These are phyloP conservation scores for Diadromus collaris DNA, from an alignment of 2,888 invertebrate genomes.

Conservation along the genomic window DNA sequence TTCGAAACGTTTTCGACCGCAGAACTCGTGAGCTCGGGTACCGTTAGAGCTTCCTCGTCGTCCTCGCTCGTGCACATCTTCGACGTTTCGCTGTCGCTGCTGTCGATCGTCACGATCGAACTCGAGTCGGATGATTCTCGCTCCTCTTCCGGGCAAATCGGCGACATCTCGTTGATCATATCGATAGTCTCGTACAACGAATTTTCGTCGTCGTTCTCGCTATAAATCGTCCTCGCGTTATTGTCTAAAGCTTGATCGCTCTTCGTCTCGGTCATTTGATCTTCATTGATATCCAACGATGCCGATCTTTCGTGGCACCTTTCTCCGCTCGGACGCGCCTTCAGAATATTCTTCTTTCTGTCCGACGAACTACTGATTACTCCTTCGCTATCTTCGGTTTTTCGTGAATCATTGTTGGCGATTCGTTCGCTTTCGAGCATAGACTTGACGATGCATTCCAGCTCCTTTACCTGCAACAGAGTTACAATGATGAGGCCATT, in stretches of 20 bases:
- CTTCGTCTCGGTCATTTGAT: slow-evolving; percentile 21
- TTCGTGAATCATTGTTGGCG: slow-evolving; percentile 34
- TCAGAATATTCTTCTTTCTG: slow-evolving; percentile 31
- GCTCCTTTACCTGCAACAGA: slow-evolving; percentile 73
- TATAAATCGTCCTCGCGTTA: slow-evolving; percentile 39
- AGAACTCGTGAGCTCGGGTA: slow-evolving; percentile 17
- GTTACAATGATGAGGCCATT: not conserved
- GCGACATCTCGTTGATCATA: not conserved
- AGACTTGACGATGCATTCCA: slow-evolving; percentile 73
- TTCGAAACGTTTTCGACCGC: slow-evolving; percentile 53
- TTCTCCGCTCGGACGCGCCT: slow-evolving; percentile 43
- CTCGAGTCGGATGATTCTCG: slow-evolving; percentile 11
- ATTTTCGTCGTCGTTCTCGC: slow-evolving; percentile 44
- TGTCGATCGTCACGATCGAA: slow-evolving; percentile 20
- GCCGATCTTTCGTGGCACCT: slow-evolving; percentile 41
- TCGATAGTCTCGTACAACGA: slow-evolving; percentile 46
- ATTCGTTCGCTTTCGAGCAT: slow-evolving; percentile 67
- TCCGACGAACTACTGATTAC: slow-evolving; percentile 50
- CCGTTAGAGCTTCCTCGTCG: slow-evolving; percentile 14
- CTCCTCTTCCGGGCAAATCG: not conserved
- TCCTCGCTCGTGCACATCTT: slow-evolving; percentile 41
- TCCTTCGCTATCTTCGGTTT: slow-evolving; percentile 42
- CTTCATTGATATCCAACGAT: slow-evolving; percentile 20
- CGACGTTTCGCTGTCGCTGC: slow-evolving; percentile 31
- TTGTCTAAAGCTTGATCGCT: slow-evolving; percentile 55